phyloP scores from a whole-genome alignment of 2,113 vertebrate species.

The Pitta sordida region DNA sequence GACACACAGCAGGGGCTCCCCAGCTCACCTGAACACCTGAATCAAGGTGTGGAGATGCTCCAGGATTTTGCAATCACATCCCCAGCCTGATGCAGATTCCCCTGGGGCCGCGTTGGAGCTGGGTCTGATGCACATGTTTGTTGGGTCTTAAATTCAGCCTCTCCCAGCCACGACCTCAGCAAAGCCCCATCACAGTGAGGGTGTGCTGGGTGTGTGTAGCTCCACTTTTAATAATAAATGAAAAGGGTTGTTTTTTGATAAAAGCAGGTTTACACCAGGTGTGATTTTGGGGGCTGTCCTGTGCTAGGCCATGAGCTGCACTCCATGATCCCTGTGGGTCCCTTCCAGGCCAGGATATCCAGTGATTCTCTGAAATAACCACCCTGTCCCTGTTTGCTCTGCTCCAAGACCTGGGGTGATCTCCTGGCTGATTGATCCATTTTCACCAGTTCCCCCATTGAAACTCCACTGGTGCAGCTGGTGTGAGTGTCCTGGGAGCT shows the following conservation, averaged over 20 bases:
- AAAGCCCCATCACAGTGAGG: fast-evolving
- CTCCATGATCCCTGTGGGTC: fast-evolving
- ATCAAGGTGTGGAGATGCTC: not conserved
- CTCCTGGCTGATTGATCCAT: not conserved
- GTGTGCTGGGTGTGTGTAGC: fast-evolving
- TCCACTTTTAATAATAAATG: fast-evolving
- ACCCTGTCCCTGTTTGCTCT: not conserved
- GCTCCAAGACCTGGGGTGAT: not conserved
- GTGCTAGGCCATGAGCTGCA: not conserved
- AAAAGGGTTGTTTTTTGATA: not conserved
- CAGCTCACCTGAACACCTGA: not conserved
- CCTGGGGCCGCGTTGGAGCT: not conserved
- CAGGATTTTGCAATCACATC: not conserved
- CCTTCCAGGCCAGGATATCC: not conserved
- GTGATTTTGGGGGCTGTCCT: not conserved
- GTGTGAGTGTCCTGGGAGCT: fast-evolving
- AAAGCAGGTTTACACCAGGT: not conserved
- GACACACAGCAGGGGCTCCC: not conserved
- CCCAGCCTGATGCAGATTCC: not conserved
- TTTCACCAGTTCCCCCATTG: fast-evolving
- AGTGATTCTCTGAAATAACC: not conserved
- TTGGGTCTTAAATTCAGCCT: not conserved
- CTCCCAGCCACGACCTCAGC: fast-evolving
- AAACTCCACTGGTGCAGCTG: not conserved
- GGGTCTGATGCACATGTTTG: not conserved